These are phyloP conservation scores for Tragelaphus strepsiceros DNA, from an alignment of 2,113 vertebrate species.

Conservation along the genomic window DNA sequence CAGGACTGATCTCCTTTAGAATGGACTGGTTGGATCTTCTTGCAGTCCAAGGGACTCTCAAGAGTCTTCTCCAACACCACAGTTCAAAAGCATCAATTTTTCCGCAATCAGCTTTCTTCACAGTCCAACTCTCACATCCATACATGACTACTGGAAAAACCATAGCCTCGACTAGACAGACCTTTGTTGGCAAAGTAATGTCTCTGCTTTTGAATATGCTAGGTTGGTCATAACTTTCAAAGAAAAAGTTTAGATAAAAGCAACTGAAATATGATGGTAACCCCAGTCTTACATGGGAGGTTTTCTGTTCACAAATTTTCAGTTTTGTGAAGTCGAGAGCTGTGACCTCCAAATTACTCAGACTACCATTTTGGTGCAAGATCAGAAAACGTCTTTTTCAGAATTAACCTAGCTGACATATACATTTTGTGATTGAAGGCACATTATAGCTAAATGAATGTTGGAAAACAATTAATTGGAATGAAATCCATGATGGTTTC, in stretches of 20 bases:
- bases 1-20: too few relatives aligned
- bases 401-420: neutral
- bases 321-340: neutral
- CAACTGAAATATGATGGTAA: neutral
- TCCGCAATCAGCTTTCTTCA: too few relatives aligned
- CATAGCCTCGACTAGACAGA: too few relatives aligned
- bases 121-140: too few relatives aligned
- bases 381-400: neutral
- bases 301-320: neutral
- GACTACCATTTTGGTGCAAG: neutral
- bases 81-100: too few relatives aligned
- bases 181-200: too few relatives aligned
- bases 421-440: neutral
- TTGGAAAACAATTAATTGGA: neutral
- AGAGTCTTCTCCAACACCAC: too few relatives aligned
- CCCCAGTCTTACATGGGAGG: neutral
- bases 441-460: neutral
- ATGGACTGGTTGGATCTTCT: too few relatives aligned
- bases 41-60: too few relatives aligned
- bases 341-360: neutral
- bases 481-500: neutral
- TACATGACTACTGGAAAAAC: too few relatives aligned
- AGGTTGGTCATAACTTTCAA: neutral
- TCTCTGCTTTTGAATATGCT: too few relatives aligned
- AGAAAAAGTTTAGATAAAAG: conserved; percentile 9